Conservation (phyloP, 2,797 vertebrate genomes). For the Leucoraja ocellata region DNA sequence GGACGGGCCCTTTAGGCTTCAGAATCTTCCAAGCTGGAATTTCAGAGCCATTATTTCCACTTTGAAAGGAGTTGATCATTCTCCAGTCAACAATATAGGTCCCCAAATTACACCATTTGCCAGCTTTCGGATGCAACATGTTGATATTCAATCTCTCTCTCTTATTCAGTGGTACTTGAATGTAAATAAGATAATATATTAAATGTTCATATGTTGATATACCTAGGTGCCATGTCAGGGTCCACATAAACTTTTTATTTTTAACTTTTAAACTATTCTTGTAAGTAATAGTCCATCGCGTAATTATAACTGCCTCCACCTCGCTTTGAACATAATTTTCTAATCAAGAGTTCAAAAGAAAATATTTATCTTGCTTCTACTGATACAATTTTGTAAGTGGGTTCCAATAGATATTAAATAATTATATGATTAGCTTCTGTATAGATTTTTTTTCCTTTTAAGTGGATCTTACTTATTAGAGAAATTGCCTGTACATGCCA, state of each 20-base stretch:
- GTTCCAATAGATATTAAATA: background rate
- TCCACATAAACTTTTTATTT: background rate
- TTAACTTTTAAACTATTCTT: background rate
- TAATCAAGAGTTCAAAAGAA: no score
- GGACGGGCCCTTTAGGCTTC: no score
- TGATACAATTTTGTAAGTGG: background rate
- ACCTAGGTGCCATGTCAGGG: background rate
- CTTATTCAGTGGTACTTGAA: background rate
- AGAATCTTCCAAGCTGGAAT: background rate
- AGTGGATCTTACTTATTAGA: background rate
- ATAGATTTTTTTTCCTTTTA: background rate
- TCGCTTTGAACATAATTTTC: background rate
- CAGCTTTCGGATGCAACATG: background rate
- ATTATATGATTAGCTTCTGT: background rate
- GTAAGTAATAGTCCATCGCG: no score
- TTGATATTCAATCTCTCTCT: background rate
- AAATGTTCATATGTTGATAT: background rate
- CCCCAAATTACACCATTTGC: background rate
- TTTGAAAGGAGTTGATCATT: slow-evolving; percentile 8
- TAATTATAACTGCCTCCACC: no score
- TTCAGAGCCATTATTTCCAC: slow-evolving; percentile 12
- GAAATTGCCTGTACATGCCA: background rate
- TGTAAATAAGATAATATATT: background rate
- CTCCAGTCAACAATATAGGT: background rate
- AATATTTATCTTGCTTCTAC: background rate